Evolutionary conservation across 2,113 vertebrate species (phyloP).

Genomic region (Sinocyclocheilus grahami): DNA sequence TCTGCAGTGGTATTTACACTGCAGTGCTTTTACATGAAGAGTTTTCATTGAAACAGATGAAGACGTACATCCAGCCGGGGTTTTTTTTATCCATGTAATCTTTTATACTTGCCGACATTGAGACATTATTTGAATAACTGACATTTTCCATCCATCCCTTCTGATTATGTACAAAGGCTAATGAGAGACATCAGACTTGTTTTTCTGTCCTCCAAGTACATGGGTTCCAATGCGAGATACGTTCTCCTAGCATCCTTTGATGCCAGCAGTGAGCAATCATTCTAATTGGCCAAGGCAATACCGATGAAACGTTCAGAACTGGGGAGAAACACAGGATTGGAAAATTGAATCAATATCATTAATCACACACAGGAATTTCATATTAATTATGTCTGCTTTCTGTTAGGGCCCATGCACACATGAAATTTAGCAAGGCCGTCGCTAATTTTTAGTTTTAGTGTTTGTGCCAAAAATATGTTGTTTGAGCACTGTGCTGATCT

Average conservation of each 20-base stretch:
- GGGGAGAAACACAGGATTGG: slow-evolving; percentile 72
- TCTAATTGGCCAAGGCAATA: slow-evolving; percentile 78
- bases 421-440: slow-evolving; percentile 58
- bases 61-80: slow-evolving; percentile 39
- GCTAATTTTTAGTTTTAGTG: no score
- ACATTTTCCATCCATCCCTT: slow-evolving; percentile 65
- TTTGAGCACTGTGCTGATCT: no score
- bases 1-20: slow-evolving; percentile 16
- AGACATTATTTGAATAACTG: slow-evolving; percentile 69
- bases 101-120: slow-evolving; percentile 61
- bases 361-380: slow-evolving; percentile 76
- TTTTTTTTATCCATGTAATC: slow-evolving; percentile 55
- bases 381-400: slow-evolving; percentile 78
- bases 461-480: no score
- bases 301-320: slow-evolving; percentile 72
- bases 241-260: slow-evolving; percentile 70
- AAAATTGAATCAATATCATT: slow-evolving; percentile 81
- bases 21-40: slow-evolving; percentile 32
- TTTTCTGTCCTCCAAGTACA: slow-evolving; percentile 61
- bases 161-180: slow-evolving; percentile 70
- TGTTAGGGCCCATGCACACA: slow-evolving; percentile 68
- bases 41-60: slow-evolving; percentile 18
- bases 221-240: slow-evolving; percentile 57
- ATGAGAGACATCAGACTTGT: slow-evolving; percentile 70
- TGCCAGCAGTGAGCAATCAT: slow-evolving; percentile 77